phyloP scores from a whole-genome alignment of 2,113 vertebrate genomes.

The Eulemur macaco region DNA sequence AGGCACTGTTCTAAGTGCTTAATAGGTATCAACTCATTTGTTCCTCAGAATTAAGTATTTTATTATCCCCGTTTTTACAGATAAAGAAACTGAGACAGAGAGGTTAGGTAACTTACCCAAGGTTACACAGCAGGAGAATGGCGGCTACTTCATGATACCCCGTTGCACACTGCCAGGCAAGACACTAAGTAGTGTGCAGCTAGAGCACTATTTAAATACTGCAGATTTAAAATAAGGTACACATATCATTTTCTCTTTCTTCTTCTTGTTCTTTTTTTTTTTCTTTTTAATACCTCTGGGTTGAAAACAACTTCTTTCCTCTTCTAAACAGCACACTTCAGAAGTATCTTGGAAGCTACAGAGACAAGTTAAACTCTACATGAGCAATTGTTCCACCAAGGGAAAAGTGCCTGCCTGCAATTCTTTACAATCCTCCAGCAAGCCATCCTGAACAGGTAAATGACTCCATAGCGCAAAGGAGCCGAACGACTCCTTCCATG shows the following conservation, averaged over 20 bases:
- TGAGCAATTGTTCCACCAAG: slow-evolving; percentile 19
- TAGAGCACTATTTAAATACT: background rate
- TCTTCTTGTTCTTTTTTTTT: background rate
- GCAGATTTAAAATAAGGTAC: background rate
- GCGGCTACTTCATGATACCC: background rate
- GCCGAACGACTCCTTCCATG: background rate
- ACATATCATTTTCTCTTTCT: background rate
- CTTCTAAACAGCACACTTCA: background rate
- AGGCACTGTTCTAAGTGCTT: background rate
- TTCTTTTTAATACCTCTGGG: background rate
- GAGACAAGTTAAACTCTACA: background rate
- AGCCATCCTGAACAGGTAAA: slow-evolving; percentile 59
- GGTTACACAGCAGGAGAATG: background rate
- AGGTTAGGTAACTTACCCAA: background rate
- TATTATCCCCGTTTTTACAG: background rate
- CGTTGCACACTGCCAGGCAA: background rate
- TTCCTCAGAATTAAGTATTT: background rate
- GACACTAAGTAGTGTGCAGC: accelerated
- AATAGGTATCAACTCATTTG: background rate
- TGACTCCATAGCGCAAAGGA: background rate
- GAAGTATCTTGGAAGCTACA: background rate
- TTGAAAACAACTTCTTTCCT: background rate
- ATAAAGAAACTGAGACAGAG: background rate
- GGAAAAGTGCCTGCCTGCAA: background rate
- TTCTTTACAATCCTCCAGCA: slow-evolving; percentile 13